phyloP scores from a whole-genome alignment of 2,113 vertebrate genomes.

The Lasiurus cinereus region DNA sequence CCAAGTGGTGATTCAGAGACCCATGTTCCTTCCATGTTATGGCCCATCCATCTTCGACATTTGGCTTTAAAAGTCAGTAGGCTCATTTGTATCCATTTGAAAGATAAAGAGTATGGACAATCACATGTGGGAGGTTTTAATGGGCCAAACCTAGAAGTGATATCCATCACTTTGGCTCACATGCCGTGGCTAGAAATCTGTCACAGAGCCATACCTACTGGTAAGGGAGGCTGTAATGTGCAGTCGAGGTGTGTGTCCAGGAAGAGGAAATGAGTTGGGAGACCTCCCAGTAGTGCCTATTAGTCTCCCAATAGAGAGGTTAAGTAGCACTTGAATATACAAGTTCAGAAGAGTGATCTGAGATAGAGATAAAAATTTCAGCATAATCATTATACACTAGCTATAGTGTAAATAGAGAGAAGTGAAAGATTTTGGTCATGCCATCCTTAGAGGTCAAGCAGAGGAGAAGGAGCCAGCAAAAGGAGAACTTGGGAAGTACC shows the following conservation, averaged over 20 bases:
- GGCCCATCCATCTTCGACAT: not conserved
- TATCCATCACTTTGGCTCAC: not conserved
- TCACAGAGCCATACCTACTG: not conserved
- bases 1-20: not conserved
- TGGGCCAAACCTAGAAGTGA: not conserved
- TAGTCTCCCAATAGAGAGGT: not conserved
- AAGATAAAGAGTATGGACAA: not conserved
- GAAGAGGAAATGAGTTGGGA: not conserved
- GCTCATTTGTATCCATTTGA: not conserved
- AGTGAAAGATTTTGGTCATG: not conserved
- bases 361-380: not conserved
- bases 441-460: not conserved
- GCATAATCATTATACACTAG: not conserved
- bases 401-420: not conserved
- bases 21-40: not conserved
- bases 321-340: not conserved
- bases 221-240: not conserved
- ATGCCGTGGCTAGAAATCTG: not conserved
- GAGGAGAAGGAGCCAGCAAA: not conserved
- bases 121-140: not conserved
- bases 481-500: not conserved
- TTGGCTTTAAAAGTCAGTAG: slow-evolving; percentile 18
- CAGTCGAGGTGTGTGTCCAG: not conserved
- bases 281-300: not conserved
- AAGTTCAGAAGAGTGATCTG: not conserved